Conservation (phyloP, 1,140 invertebrate genomes). For the Drosophila tropicalis region DNA sequence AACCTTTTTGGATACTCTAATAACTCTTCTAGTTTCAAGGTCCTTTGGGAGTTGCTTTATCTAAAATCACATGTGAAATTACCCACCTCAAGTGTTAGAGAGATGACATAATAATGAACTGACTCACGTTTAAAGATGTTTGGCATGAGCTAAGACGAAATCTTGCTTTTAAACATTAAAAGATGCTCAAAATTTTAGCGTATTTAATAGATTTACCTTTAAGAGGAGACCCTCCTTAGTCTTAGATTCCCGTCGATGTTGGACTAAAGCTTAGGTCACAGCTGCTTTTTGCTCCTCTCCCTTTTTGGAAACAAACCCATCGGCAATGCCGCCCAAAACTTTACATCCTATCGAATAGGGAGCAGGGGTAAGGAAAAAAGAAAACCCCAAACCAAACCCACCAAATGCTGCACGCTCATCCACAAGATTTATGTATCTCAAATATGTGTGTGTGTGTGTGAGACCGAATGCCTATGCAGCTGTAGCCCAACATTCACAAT, state of each 20-base stretch:
- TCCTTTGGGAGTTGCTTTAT: too few relatives aligned
- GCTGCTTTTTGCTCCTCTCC: constrained; percentile 20
- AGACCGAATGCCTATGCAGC: constrained; percentile 70
- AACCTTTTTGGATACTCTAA: too few relatives aligned
- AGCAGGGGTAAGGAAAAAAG: constrained; percentile 35
- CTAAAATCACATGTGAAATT: too few relatives aligned
- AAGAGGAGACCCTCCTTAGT: neutral
- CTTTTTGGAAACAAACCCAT: neutral
- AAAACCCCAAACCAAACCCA: constrained; percentile 35
- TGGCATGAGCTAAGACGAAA: too few relatives aligned
- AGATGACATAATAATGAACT: too few relatives aligned
- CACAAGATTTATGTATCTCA: constrained; percentile 80
- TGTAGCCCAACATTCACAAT: constrained; percentile 36
- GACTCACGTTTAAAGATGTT: neutral
- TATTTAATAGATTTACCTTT: neutral
- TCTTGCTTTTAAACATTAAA: neutral
- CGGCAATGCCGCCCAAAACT: constrained; percentile 28
- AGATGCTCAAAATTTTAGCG: neutral
- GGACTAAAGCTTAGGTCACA: constrained; percentile 20
- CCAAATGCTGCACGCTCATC: constrained; percentile 70
- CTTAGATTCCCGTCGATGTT: constrained; percentile 18
- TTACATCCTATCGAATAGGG: constrained; percentile 37
- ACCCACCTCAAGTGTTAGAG: too few relatives aligned
- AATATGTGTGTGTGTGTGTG: constrained; percentile 55
- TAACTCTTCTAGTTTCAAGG: too few relatives aligned